These are phyloP conservation scores for Recurvirostra avosetta DNA, from an alignment of 2,113 vertebrate species.

Conservation along the genomic window DNA sequence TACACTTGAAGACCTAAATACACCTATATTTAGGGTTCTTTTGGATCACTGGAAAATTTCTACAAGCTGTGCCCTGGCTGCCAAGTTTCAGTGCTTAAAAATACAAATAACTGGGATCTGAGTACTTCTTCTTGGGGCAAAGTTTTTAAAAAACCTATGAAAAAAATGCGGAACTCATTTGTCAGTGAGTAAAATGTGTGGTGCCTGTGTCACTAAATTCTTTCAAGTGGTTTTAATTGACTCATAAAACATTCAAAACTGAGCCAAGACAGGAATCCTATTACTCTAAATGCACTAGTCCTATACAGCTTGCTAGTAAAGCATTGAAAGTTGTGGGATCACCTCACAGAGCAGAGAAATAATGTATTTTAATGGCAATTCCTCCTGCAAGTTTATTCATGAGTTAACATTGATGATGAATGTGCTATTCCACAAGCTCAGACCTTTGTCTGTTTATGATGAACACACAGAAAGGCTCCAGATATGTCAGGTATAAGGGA, in stretches of 20 bases:
- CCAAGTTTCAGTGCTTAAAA: neutral
- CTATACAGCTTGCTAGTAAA: neutral
- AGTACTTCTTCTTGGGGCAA: neutral
- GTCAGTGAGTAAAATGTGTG: slow-evolving; percentile 15
- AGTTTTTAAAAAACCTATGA: neutral
- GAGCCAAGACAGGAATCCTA: neutral
- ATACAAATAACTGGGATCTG: neutral
- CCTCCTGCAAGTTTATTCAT: neutral
- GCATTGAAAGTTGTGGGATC: neutral
- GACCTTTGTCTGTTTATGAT: neutral
- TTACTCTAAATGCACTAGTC: neutral
- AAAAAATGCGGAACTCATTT: slow-evolving; percentile 2
- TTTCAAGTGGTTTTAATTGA: slow-evolving; percentile 54
- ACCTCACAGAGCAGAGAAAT: neutral
- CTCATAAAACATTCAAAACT: slow-evolving; percentile 32
- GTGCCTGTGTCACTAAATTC: slow-evolving; percentile 19
- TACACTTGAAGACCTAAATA: neutral
- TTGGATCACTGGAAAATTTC: neutral
- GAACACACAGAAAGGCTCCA: neutral
- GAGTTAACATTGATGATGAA: neutral
- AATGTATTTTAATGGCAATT: neutral
- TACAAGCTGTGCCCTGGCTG: neutral
- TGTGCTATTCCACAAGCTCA: neutral
- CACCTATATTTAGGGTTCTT: neutral
- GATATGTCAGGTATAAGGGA: neutral